These are phyloP conservation scores for Crotophaga sulcirostris DNA, from an alignment of 2,113 vertebrate species.

Conservation along the genomic window DNA sequence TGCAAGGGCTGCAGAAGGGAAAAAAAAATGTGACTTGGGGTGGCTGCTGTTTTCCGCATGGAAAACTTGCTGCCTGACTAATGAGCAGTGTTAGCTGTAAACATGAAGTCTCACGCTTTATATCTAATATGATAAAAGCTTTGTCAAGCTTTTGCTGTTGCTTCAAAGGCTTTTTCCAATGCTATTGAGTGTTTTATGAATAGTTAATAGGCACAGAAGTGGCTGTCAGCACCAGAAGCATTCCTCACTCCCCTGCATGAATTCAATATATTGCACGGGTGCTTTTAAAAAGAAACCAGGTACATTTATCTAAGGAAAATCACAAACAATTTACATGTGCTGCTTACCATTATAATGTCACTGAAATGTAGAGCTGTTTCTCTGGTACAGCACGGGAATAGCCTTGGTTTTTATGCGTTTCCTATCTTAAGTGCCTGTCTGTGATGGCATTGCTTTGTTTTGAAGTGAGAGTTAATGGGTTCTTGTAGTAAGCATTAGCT, in stretches of 20 bases:
- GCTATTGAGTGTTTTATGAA: slow-evolving; percentile 9
- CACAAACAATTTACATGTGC: background rate
- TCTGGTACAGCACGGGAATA: background rate
- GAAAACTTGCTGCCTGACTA: background rate
- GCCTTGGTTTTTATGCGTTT: background rate
- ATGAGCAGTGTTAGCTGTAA: background rate
- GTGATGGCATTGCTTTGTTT: background rate
- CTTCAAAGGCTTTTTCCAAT: slow-evolving; percentile 12
- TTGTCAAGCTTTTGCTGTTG: background rate
- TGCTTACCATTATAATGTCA: background rate
- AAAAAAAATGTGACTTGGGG: background rate
- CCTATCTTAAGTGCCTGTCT: background rate
- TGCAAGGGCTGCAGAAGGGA: background rate
- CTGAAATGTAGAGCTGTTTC: background rate
- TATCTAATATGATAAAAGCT: slow-evolving; percentile 23
- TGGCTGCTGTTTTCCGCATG: background rate
- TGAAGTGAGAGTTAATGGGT: background rate
- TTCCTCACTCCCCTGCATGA: background rate
- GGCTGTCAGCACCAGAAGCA: slow-evolving; percentile 4
- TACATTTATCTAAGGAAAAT: background rate
- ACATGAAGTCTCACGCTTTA: background rate
- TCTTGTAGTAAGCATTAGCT: background rate
- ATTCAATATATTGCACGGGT: background rate
- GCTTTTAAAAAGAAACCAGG: background rate
- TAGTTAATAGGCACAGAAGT: slow-evolving; percentile 40